phyloP scores from a whole-genome alignment of 2,113 vertebrate genomes.

The Ursus arctos region DNA sequence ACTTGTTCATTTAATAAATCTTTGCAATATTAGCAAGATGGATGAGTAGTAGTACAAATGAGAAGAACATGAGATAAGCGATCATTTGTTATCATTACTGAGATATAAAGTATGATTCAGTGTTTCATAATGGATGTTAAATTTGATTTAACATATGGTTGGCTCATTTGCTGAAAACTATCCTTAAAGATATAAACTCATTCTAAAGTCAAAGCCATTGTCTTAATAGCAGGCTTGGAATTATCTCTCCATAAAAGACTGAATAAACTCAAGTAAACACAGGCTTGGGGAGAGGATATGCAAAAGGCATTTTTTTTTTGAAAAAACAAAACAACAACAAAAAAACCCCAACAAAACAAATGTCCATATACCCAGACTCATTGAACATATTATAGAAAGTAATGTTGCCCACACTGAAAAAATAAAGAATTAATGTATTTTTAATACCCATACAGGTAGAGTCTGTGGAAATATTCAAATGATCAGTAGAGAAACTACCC shows the following conservation, averaged over 20 bases:
- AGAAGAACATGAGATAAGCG: slow-evolving; percentile 85
- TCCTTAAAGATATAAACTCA: slow-evolving; percentile 89
- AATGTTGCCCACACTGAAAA: not conserved
- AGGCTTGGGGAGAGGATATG: not conserved
- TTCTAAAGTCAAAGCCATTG: slow-evolving; percentile 87
- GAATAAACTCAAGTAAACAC: slow-evolving; percentile 73
- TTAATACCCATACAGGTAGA: not conserved
- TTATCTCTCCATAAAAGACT: slow-evolving; percentile 77
- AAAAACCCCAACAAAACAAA: not conserved
- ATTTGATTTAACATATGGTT: slow-evolving; percentile 92
- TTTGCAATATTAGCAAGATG: slow-evolving; percentile 89
- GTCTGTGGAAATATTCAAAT: not conserved
- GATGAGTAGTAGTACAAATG: slow-evolving; percentile 89
- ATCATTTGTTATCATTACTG: slow-evolving; percentile 91
- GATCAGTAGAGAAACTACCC: not conserved
- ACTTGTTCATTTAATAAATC: slow-evolving; percentile 90
- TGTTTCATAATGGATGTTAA: slow-evolving; percentile 90
- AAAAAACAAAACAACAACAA: not conserved
- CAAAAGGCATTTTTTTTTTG: slow-evolving; percentile 10
- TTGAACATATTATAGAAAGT: not conserved
- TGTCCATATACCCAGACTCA: not conserved
- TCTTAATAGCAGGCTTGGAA: slow-evolving; percentile 85
- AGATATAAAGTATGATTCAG: slow-evolving; percentile 90
- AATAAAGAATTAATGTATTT: not conserved
- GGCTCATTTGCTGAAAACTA: slow-evolving; percentile 88